A percentile compares a stretch with the other conserved stretches of the same genome.
Evolutionary conservation across 2,888 invertebrate species (phyloP).

Genomic region (Meiosimyza platycephala): DNA sequence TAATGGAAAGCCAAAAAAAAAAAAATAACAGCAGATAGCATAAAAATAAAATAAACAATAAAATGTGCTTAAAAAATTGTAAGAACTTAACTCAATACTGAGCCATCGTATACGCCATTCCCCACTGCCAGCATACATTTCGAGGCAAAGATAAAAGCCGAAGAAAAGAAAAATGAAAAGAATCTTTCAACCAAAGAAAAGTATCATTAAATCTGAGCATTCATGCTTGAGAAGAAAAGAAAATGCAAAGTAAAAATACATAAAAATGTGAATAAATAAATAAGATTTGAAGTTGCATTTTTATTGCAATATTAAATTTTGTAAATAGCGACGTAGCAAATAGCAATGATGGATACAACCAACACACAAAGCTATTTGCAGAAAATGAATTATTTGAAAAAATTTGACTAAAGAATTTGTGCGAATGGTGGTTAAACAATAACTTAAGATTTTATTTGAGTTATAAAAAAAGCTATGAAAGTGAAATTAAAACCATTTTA

Average conservation of each 20-base stretch:
- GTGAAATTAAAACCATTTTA: too few species aligned
- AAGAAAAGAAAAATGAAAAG: not conserved
- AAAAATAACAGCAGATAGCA: not conserved
- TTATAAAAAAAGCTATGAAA: too few species aligned
- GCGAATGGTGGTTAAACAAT: too few species aligned
- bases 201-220: not conserved
- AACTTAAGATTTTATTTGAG: too few species aligned
- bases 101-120: not conserved
- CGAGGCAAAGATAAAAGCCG: not conserved
- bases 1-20: not conserved
- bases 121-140: too few species aligned
- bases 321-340: not conserved
- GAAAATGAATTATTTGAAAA: not conserved
- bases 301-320: constrained; percentile 4
- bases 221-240: constrained; percentile 12
- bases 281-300: not conserved
- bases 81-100: not conserved
- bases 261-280: not conserved
- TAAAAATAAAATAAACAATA: constrained; percentile 9
- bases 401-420: too few species aligned
- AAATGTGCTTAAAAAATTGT: not conserved
- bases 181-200: not conserved
- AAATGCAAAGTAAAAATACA: constrained; percentile 2
- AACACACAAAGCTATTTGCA: not conserved
- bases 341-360: not conserved